A percentile compares a stretch with the other conserved stretches of the same genome.
Evolutionary conservation across 2,888 invertebrate genomes (phyloP).

Genomic region (Calliphora vomitoria): DNA sequence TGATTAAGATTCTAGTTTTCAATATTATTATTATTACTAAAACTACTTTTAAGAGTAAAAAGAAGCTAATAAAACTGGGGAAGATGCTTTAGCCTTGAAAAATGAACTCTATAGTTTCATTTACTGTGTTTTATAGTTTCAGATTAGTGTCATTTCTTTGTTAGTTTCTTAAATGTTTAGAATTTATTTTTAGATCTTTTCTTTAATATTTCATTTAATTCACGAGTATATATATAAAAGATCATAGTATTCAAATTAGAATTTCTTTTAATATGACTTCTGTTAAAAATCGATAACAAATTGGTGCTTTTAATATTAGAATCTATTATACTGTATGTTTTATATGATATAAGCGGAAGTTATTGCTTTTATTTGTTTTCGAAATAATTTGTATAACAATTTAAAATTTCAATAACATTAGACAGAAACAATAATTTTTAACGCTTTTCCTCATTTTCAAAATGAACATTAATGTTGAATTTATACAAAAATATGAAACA

Average conservation of each 20-base stretch:
- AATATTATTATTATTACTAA: background rate
- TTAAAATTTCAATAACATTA: background rate
- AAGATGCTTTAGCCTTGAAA: slow-evolving; percentile 38
- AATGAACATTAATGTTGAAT: too few relatives aligned
- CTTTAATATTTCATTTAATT: background rate
- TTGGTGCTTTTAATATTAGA: background rate
- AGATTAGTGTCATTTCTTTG: slow-evolving; percentile 17
- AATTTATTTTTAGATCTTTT: slow-evolving; percentile 11
- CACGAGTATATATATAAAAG: background rate
- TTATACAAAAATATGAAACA: too few relatives aligned
- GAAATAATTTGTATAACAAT: background rate
- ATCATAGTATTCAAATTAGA: background rate
- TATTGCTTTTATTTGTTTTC: background rate
- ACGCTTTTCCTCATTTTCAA: background rate
- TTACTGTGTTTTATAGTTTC: background rate
- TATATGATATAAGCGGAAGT: slow-evolving; percentile 38
- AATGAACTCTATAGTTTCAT: slow-evolving; percentile 27
- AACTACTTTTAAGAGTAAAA: background rate
- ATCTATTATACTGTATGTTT: background rate
- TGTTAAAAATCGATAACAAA: slow-evolving; percentile 15
- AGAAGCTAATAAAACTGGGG: background rate
- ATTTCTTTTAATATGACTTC: background rate
- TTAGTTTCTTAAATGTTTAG: background rate
- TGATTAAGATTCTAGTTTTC: slow-evolving; percentile 21
- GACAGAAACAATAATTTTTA: background rate